Percentiles rank a stretch among this genome's conserved stretches.
These are phyloP conservation scores for Limnephilus rhombicus DNA, from an alignment of 2,888 invertebrate species.

Conservation along the genomic window DNA sequence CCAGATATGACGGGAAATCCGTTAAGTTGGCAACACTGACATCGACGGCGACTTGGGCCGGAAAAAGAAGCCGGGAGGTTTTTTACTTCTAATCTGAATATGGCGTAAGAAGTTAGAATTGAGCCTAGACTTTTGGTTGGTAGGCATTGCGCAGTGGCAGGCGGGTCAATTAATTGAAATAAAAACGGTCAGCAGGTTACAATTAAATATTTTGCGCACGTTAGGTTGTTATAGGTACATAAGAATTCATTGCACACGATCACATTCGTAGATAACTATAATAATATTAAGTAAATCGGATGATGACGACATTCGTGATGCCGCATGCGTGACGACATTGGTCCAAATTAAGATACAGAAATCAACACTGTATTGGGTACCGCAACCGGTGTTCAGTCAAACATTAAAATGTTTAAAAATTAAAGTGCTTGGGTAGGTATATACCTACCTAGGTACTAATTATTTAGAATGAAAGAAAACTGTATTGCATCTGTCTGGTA, in stretches of 20 bases:
- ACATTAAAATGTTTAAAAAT: background rate
- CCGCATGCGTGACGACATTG: slow-evolving; percentile 28
- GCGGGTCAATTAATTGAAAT: too few species aligned
- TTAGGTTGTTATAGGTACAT: background rate
- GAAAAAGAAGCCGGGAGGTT: background rate
- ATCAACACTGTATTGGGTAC: background rate
- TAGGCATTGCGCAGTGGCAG: background rate
- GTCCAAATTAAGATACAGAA: slow-evolving; percentile 5
- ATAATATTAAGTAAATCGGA: slow-evolving; percentile 17
- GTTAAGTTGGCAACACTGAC: too few species aligned
- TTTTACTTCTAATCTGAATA: background rate
- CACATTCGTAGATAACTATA: slow-evolving; percentile 1
- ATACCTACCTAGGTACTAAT: too few species aligned
- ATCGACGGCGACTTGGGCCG: background rate
- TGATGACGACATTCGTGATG: slow-evolving; percentile 22
- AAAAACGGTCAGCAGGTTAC: background rate
- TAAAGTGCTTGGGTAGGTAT: background rate
- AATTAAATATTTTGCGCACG: slow-evolving; percentile 30
- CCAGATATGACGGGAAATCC: too few species aligned
- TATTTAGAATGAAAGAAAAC: too few species aligned
- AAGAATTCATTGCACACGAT: slow-evolving; percentile 23
- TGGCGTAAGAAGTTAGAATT: background rate
- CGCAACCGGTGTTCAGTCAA: background rate
- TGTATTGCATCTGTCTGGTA: too few species aligned
- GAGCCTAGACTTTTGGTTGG: background rate